Percentiles rank a stretch among this genome's conserved stretches.
Evolutionary conservation across 2,797 vertebrate species (phyloP).

Genomic region (Nyctalus aviator): DNA sequence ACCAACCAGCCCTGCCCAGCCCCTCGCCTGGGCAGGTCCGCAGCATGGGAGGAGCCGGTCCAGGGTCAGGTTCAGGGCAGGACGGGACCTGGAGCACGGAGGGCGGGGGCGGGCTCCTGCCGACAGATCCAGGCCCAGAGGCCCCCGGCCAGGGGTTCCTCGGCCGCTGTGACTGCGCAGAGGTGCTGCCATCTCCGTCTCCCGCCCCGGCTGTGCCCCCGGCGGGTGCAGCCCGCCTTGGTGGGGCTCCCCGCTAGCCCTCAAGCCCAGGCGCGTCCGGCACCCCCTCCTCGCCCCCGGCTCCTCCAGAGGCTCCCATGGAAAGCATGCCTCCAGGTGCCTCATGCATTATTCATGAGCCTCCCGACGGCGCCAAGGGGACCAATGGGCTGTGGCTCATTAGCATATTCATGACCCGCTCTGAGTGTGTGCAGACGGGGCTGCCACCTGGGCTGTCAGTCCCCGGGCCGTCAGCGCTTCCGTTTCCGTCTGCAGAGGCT

Average conservation of each 20-base stretch:
- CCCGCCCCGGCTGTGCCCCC: conserved; percentile 1
- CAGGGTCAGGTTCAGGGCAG: fast-evolving
- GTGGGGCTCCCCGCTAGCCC: not conserved
- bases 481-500: conserved; percentile 78
- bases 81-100: not conserved
- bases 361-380: conserved; percentile 86
- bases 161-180: not conserved
- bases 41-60: no score
- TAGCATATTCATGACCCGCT: conserved; percentile 89
- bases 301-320: conserved; percentile 61
- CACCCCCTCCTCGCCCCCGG: conserved; percentile 75
- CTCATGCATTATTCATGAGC: conserved; percentile 89
- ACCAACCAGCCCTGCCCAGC: not conserved
- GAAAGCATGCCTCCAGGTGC: conserved; percentile 87
- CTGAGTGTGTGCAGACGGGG: conserved; percentile 85
- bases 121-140: not conserved
- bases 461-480: conserved; percentile 76
- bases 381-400: conserved; percentile 80
- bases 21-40: not conserved
- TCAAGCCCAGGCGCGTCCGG: conserved; percentile 80
- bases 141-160: not conserved
- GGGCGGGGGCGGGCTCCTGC: not conserved
- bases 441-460: conserved; percentile 85
- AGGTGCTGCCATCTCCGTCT: not conserved
- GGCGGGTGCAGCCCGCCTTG: fast-evolving